Evolutionary conservation across 2,888 invertebrate genomes (phyloP).

Genomic region (Drosophila nr. perissopoda): DNA sequence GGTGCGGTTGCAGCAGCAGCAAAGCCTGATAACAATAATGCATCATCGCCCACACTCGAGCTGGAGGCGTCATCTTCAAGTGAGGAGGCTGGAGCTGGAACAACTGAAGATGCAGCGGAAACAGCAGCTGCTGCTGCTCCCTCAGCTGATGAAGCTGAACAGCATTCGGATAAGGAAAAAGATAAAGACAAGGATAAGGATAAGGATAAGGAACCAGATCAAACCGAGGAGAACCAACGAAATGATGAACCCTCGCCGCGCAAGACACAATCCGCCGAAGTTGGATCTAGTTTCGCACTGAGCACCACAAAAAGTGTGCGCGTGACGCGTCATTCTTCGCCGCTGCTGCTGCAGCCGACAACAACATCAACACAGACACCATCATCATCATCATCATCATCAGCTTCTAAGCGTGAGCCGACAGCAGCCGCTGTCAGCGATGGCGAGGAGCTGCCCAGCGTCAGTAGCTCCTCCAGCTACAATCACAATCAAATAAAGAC

Average conservation of each 20-base stretch:
- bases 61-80: constrained; percentile 18
- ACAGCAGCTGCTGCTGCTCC: constrained; percentile 29
- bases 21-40: constrained; percentile 42
- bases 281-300: constrained; percentile 8
- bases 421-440: constrained; percentile 33
- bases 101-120: constrained; percentile 14
- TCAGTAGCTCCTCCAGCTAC: constrained; percentile 14
- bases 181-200: constrained; percentile 25
- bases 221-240: constrained; percentile 1
- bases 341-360: constrained; percentile 57
- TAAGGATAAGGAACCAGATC: constrained; percentile 26
- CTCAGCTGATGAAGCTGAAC: constrained; percentile 33
- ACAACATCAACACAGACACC: constrained; percentile 1
- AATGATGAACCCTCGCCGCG: constrained; percentile 2
- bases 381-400: not conserved
- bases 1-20: constrained; percentile 4
- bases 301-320: constrained; percentile 51
- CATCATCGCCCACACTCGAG: constrained; percentile 30
- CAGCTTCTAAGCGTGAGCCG: constrained; percentile 5
- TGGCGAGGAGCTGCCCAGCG: constrained; percentile 45
- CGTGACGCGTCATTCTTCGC: constrained; percentile 78
- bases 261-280: constrained; percentile 27
- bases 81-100: constrained; percentile 28
- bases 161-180: constrained; percentile 29
- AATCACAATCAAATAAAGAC: constrained; percentile 49